Evolutionary conservation across 2,113 vertebrate genomes (phyloP).

Genomic region (Odontesthes bonariensis): DNA sequence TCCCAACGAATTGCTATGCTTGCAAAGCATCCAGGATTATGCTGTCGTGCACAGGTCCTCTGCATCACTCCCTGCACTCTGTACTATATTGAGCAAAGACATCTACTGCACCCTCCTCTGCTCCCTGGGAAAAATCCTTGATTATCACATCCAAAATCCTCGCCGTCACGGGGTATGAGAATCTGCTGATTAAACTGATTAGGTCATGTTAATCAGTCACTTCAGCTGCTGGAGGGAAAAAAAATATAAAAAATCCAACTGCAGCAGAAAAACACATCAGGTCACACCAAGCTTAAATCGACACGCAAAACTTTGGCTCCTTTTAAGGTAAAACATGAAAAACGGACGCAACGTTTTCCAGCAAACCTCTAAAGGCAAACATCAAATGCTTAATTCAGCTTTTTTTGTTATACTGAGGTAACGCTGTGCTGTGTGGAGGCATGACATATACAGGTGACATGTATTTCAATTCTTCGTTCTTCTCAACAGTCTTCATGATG

Average conservation of each 20-base stretch:
- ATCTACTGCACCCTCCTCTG: neutral
- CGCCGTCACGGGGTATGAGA: constrained; percentile 7
- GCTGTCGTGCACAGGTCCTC: neutral
- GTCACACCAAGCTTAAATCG: neutral
- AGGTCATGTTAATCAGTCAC: constrained; percentile 9
- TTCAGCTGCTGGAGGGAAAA: neutral
- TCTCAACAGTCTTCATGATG: constrained; percentile 21
- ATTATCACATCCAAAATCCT: constrained; percentile 24
- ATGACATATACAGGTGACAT: constrained; percentile 16
- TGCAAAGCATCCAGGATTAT: neutral
- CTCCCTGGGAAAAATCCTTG: constrained; percentile 19
- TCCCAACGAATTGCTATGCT: constrained; percentile 1
- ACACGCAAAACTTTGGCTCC: neutral
- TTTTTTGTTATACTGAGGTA: constrained; percentile 35
- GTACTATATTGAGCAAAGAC: neutral
- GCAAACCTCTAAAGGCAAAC: neutral
- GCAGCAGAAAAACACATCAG: neutral
- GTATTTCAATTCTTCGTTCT: constrained; percentile 4
- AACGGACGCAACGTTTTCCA: neutral
- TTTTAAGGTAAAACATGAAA: neutral
- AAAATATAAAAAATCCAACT: neutral
- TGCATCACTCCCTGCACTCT: neutral
- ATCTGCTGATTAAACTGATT: constrained; percentile 34
- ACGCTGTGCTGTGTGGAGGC: constrained; percentile 39
- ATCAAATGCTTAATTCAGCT: too few species aligned